Percentiles rank a stretch among this genome's conserved stretches.
phyloP scores from a whole-genome alignment of 2,888 invertebrate genomes.

The Chesias legatella region DNA sequence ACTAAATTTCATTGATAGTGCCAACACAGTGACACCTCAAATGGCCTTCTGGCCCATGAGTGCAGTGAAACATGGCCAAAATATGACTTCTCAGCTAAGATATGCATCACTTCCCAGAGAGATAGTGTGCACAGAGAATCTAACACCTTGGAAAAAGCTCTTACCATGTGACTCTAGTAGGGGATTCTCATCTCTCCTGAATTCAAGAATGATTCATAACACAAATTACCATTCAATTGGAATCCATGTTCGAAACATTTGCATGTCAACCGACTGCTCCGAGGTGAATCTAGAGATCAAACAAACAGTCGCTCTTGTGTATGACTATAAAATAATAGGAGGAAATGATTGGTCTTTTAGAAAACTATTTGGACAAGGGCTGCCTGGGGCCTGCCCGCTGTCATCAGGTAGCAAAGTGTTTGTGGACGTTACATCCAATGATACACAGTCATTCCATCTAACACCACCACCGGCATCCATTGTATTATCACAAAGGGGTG shows the following conservation, averaged over 20 bases:
- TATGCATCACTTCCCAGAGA: constrained; percentile 97
- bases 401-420: constrained; percentile 89
- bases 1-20: constrained; percentile 93
- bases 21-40: constrained; percentile 91
- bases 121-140: constrained; percentile 98
- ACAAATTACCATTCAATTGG: constrained; percentile 95
- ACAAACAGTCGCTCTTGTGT: constrained; percentile 92
- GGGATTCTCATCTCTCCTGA: constrained; percentile 93
- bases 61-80: constrained; percentile 66
- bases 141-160: constrained; percentile 99
- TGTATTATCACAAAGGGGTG: constrained; percentile 84
- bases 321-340: constrained; percentile 86
- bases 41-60: constrained; percentile 90
- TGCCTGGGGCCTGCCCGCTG: constrained; percentile 90
- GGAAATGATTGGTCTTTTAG: constrained; percentile 91
- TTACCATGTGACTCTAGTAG: constrained; percentile 95
- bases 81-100: constrained; percentile 80
- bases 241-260: constrained; percentile 90
- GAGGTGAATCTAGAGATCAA: constrained; percentile 87
- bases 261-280: constrained; percentile 80
- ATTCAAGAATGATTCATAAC: constrained; percentile 94
- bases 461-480: constrained; percentile 81
- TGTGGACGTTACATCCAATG: constrained; percentile 86
- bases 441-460: constrained; percentile 82
- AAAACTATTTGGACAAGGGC: constrained; percentile 91